These are phyloP conservation scores for Diprion similis DNA, from an alignment of 1,140 invertebrate species.

Conservation along the genomic window DNA sequence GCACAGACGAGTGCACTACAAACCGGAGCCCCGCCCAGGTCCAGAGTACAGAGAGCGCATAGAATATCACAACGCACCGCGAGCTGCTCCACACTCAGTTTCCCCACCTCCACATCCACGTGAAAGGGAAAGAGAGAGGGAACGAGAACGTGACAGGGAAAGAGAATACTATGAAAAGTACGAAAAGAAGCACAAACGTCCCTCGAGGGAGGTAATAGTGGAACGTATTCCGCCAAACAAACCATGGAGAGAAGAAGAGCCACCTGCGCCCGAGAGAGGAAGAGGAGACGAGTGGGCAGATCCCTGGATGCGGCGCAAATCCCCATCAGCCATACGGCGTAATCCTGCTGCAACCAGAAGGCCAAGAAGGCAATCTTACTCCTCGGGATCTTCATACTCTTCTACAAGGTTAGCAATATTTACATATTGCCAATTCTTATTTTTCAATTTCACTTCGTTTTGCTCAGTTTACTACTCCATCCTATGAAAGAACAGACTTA, in stretches of 20 bases:
- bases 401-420: conserved; percentile 68
- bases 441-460: too few relatives aligned
- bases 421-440: too few relatives aligned
- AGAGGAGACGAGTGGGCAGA: conserved; percentile 90
- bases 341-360: conserved; percentile 60
- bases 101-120: conserved; percentile 53
- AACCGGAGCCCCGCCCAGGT: conserved; percentile 44
- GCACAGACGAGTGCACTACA: conserved; percentile 55
- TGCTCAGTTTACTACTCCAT: too few relatives aligned
- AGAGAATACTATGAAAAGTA: conserved; percentile 59
- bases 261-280: conserved; percentile 50
- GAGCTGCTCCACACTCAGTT: conserved; percentile 46
- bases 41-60: conserved; percentile 55
- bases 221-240: conserved; percentile 71
- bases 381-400: conserved; percentile 78
- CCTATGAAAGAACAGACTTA: too few relatives aligned
- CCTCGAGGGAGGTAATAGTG: conserved; percentile 80
- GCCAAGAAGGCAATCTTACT: conserved; percentile 69
- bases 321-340: conserved; percentile 64
- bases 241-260: conserved; percentile 55
- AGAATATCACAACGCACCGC: conserved; percentile 52
- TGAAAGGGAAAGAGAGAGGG: conserved; percentile 50
- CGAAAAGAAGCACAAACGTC: conserved; percentile 67
- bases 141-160: conserved; percentile 47
- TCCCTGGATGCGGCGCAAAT: conserved; percentile 87